Conservation (phyloP, 2,888 invertebrate species). For the Galerucella nymphaeae region DNA sequence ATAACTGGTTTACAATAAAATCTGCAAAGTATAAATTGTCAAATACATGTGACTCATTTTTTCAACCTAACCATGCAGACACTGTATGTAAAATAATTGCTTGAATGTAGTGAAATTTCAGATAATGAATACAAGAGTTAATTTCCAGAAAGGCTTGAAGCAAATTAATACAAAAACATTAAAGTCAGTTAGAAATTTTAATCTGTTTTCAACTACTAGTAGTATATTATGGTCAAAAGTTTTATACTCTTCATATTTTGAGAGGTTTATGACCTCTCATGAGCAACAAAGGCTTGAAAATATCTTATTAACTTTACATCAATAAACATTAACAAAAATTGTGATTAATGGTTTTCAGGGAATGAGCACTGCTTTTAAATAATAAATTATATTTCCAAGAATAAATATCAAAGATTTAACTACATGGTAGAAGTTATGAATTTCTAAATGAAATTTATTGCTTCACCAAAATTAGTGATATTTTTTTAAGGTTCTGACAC, state of each 20-base stretch:
- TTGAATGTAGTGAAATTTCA: too few species aligned
- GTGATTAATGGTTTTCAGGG: not conserved
- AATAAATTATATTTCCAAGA: not conserved
- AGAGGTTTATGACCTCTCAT: not conserved
- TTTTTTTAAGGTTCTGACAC: not conserved
- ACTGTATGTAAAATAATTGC: too few species aligned
- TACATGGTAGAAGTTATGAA: not conserved
- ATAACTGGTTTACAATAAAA: too few species aligned
- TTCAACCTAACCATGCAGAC: too few species aligned
- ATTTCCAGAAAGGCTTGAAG: too few species aligned
- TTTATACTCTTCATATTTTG: not conserved
- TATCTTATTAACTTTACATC: slow-evolving; percentile 4
- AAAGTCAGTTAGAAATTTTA: not conserved
- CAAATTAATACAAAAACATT: not conserved
- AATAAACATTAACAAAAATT: slow-evolving; percentile 4
- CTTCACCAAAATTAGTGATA: not conserved
- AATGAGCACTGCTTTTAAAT: not conserved
- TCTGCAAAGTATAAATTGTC: too few species aligned
- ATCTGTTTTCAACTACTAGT: too few species aligned
- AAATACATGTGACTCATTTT: too few species aligned
- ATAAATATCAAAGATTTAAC: not conserved
- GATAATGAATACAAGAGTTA: too few species aligned
- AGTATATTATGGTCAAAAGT: not conserved
- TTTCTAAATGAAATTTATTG: not conserved
- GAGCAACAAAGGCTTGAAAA: not conserved